phyloP scores from a whole-genome alignment of 2,113 vertebrate genomes.

The Apodemus sylvaticus region DNA sequence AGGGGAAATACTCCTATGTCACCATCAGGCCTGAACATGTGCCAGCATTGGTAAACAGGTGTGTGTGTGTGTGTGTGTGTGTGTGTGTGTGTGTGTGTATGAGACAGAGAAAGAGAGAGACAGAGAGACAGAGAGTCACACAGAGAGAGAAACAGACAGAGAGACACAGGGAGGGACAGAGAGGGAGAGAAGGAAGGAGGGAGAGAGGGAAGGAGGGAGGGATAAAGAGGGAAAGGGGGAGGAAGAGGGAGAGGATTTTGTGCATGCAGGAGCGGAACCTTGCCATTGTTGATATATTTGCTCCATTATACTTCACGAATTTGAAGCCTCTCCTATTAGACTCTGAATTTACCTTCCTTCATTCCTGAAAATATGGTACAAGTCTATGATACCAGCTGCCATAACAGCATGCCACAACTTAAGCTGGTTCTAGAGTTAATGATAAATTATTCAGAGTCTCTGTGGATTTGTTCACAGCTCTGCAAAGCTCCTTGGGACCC shows the following conservation, averaged over 20 bases:
- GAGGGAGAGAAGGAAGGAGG: too few relatives aligned
- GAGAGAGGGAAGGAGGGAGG: too few relatives aligned
- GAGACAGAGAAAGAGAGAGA: too few relatives aligned
- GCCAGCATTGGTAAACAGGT: background rate
- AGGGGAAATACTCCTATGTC: background rate
- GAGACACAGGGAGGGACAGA: too few relatives aligned
- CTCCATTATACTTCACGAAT: background rate
- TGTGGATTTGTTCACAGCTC: background rate
- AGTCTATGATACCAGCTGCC: background rate
- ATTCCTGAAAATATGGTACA: background rate
- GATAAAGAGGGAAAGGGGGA: too few relatives aligned
- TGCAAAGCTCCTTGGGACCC: background rate
- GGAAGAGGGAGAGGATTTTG: background rate
- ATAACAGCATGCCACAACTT: background rate
- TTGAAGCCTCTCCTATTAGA: background rate
- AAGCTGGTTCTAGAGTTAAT: background rate
- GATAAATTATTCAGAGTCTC: background rate
- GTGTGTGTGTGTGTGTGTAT: too few relatives aligned
- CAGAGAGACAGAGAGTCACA: too few relatives aligned
- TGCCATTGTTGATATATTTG: background rate
- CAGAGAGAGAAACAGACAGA: too few relatives aligned
- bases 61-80: too few relatives aligned
- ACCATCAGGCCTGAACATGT: background rate
- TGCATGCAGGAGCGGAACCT: background rate
- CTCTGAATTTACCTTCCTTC: background rate